Evolutionary conservation across 2,888 invertebrate genomes (phyloP).

Genomic region (Acanthosepion esculentum): DNA sequence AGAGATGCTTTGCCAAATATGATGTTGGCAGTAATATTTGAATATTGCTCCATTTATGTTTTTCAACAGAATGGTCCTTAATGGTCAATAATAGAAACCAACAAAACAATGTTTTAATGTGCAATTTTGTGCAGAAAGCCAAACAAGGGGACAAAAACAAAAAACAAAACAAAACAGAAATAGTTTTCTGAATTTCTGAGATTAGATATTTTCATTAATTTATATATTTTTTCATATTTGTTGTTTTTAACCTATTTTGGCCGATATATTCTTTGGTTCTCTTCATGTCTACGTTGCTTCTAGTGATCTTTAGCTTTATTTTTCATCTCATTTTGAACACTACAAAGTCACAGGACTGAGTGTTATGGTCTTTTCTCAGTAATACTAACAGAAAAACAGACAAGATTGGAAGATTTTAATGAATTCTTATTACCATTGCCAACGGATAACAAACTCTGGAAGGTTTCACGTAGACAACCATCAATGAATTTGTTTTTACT

Average conservation of each 20-base stretch:
- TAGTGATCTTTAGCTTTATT: background rate
- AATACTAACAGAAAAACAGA: background rate
- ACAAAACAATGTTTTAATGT: too few species aligned
- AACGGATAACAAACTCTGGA: background rate
- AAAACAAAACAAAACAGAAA: background rate
- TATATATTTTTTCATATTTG: background rate
- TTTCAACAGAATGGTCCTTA: background rate
- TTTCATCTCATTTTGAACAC: background rate
- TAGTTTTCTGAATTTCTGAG: background rate
- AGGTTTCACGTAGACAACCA: background rate
- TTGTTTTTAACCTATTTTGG: background rate
- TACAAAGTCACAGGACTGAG: background rate
- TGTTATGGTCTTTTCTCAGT: background rate
- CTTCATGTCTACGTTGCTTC: background rate
- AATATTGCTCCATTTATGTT: background rate
- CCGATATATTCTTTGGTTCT: background rate
- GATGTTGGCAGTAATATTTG: background rate
- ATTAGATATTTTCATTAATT: background rate
- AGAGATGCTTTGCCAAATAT: background rate
- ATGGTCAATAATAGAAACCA: background rate
- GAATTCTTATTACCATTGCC: background rate
- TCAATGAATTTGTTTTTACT: background rate
- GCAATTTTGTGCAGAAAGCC: too few species aligned
- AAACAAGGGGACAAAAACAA: background rate
- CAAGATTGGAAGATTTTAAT: background rate